Percentiles rank a stretch among this genome's conserved stretches.
Evolutionary conservation across 2,888 invertebrate genomes (phyloP).

Genomic region (Conops quadrifasciatus): DNA sequence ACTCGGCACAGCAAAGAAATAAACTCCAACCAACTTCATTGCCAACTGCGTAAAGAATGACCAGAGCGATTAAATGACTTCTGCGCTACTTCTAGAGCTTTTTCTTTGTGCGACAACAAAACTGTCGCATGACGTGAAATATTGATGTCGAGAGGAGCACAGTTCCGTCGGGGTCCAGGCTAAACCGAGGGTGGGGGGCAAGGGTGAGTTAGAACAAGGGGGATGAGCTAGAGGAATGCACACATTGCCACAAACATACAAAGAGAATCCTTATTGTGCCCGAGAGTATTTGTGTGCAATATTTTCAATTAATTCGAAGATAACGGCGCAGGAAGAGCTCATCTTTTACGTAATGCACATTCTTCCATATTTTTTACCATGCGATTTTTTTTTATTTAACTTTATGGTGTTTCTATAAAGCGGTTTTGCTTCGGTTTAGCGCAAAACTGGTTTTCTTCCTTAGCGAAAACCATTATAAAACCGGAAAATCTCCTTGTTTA

Average conservation of each 20-base stretch:
- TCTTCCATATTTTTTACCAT: too few species aligned
- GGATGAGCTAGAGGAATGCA: neutral
- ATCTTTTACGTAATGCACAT: neutral
- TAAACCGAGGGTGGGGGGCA: neutral
- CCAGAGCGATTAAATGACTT: conserved; percentile 37
- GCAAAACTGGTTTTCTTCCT: too few species aligned
- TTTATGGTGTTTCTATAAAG: too few species aligned
- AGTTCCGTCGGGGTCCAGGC: neutral
- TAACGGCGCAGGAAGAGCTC: neutral
- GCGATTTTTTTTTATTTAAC: too few species aligned
- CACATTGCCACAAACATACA: too few species aligned
- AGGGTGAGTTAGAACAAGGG: neutral
- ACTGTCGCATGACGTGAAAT: conserved; percentile 36
- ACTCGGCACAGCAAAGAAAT: neutral
- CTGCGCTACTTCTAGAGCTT: conserved; percentile 10
- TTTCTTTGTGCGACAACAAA: conserved; percentile 17
- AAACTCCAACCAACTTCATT: conserved; percentile 35
- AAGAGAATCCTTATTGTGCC: too few species aligned
- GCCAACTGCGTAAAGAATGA: conserved; percentile 37
- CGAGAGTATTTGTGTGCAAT: neutral
- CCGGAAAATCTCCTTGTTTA: too few species aligned
- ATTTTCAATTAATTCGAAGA: neutral
- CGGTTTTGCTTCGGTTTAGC: too few species aligned
- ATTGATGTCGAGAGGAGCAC: conserved; percentile 17
- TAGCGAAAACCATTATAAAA: too few species aligned